phyloP scores from a whole-genome alignment of 1,140 invertebrate species.

The Drosophila asahinai region DNA sequence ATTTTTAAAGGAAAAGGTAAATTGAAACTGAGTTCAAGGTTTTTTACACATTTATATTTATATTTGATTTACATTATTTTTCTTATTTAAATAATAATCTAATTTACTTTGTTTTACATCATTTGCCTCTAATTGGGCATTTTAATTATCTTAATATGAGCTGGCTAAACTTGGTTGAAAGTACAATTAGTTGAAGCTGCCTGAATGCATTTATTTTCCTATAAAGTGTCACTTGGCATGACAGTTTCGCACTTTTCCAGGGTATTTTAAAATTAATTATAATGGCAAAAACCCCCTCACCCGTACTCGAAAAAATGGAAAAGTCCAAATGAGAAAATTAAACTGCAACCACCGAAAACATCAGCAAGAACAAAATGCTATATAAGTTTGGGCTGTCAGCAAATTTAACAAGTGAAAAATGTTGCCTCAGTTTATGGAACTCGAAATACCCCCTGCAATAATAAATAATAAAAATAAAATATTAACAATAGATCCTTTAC shows the following conservation, averaged over 20 bases:
- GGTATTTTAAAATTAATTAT: slow-evolving; percentile 55
- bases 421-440: not conserved
- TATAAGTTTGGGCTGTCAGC: slow-evolving; percentile 28
- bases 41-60: too few species aligned
- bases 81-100: not conserved
- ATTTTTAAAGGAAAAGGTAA: not conserved
- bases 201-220: not conserved
- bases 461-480: not conserved
- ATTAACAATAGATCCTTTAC: too few species aligned
- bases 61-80: not conserved
- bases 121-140: not conserved
- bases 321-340: slow-evolving; percentile 38
- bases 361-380: slow-evolving; percentile 8
- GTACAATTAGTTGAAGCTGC: slow-evolving; percentile 18
- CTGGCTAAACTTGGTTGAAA: not conserved
- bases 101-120: not conserved
- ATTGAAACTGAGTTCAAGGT: too few species aligned
- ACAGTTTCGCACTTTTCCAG: slow-evolving; percentile 25
- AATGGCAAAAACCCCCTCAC: slow-evolving; percentile 29
- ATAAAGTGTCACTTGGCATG: slow-evolving; percentile 36
- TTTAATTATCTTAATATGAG: slow-evolving; percentile 11
- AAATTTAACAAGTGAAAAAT: slow-evolving; percentile 19
- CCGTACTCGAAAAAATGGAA: slow-evolving; percentile 2
- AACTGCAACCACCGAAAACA: slow-evolving; percentile 22
- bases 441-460: not conserved